Evolutionary conservation across 92 coral and sea anemone species (phyloP), one percentile per base, ranked within the genome.

Genomic region (Ricordea florida): DNA sequence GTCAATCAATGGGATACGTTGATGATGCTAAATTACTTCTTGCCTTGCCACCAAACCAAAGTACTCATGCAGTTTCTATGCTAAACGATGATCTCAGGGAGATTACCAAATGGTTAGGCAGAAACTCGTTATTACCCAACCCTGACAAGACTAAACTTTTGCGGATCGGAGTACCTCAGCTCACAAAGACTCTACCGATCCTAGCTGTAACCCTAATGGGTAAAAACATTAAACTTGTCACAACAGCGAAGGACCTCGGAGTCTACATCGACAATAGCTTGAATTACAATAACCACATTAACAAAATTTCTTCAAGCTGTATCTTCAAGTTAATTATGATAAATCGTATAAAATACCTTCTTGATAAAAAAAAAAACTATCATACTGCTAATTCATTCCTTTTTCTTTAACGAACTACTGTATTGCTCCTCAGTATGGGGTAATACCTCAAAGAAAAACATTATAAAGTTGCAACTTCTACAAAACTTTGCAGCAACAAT

Each of bases 231-330:
- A 67, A 44, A 20, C 85, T 79, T 40, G 48, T 56, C 4, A 8
- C 53, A 44, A 57, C 36, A 17, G 87, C 90, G 23, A 73, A 86
- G 52, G 91, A 86, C 63, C 75, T 84, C 15, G 85, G 90, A 10
- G 67, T 84, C n/a, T 30, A 20, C 14, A 44, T 83, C 26, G 84
- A 83, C 46, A 16, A 18, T 1, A 11, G 26, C 45, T 20, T 83
- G 13, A 83, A 25, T 26, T 83, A 64, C 55, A 57, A 76, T 20
- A 64, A 65, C 29, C 85, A 83, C 48, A 76, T 83, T 9, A 67
- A 61, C 9, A 14, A 25, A 25, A 42, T 44, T 23, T 26, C 37
- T 15, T 18, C 72, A 5, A 65, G 15, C 72, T 65, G 72, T 26
- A 18, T 65, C 55, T 40, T 22, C 5, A 22, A 65, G 51, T 44